phyloP scores from a whole-genome alignment of 2,797 vertebrate genomes.

The Chaenodraco wilsoni region DNA sequence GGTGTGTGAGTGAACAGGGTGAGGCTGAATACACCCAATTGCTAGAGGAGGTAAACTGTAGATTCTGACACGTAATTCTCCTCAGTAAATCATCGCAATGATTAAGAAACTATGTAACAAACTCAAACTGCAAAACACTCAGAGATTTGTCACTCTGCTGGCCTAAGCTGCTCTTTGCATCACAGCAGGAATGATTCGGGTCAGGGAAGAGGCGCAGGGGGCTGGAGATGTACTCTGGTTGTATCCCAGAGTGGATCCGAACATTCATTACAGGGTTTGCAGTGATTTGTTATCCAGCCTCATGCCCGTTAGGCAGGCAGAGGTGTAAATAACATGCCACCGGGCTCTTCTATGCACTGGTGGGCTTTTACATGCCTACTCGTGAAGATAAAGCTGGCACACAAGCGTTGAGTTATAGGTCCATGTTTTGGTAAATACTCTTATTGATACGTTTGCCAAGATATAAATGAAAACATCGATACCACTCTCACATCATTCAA shows the following conservation, averaged over 20 bases:
- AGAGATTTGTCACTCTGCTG: constrained; percentile 42
- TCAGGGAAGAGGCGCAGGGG: constrained; percentile 59
- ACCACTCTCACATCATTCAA: background rate
- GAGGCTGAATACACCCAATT: constrained; percentile 52
- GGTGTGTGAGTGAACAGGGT: constrained; percentile 31
- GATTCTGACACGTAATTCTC: background rate
- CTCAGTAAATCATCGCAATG: background rate
- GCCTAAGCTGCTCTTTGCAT: constrained; percentile 53
- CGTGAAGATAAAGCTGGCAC: constrained; percentile 9
- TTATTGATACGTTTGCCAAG: background rate
- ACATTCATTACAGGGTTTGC: constrained; percentile 34
- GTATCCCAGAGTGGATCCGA: constrained; percentile 46
- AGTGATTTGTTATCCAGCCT: constrained; percentile 40
- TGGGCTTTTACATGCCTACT: constrained; percentile 11
- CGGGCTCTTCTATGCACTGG: background rate
- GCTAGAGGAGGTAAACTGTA: constrained; percentile 30
- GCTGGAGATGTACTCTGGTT: constrained; percentile 52
- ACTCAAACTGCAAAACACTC: constrained; percentile 30
- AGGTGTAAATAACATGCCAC: constrained; percentile 31
- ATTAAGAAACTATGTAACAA: constrained; percentile 28
- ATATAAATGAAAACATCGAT: background rate
- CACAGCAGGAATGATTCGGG: constrained; percentile 67
- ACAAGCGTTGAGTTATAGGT: constrained; percentile 3
- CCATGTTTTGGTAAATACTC: background rate
- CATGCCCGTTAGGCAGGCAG: constrained; percentile 29